phyloP scores from a whole-genome alignment of 2,888 invertebrate species.

The Branchellion lobata region DNA sequence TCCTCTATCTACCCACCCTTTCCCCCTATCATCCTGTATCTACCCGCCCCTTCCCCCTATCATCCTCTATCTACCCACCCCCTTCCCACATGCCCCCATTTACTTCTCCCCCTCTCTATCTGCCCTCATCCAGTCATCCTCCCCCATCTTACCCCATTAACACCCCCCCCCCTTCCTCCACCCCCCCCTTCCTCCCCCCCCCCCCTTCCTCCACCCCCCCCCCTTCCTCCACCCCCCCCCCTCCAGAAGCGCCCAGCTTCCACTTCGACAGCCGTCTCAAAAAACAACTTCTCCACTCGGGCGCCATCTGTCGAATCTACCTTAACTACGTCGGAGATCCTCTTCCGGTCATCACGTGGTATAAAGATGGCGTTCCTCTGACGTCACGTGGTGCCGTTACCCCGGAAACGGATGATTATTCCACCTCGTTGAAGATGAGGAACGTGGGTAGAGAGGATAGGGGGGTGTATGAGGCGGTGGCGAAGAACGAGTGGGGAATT shows the following conservation, averaged over 20 bases:
- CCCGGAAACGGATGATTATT: slow-evolving; percentile 70
- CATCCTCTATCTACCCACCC: no score
- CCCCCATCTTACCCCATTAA: no score
- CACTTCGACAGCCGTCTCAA: slow-evolving; percentile 50
- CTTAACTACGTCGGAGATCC: slow-evolving; percentile 52
- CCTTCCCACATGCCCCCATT: no score
- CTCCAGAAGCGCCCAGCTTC: slow-evolving; percentile 51
- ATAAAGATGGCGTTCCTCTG: slow-evolving; percentile 51
- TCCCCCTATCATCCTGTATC: no score
- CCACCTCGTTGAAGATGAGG: slow-evolving; percentile 65
- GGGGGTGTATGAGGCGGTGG: slow-evolving; percentile 52
- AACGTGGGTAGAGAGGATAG: slow-evolving; percentile 53
- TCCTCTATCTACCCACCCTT: no score
- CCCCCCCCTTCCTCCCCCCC: no score
- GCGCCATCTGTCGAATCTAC: slow-evolving; percentile 49
- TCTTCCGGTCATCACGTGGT: slow-evolving; percentile 49
- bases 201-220: no score
- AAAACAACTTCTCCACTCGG: slow-evolving; percentile 48
- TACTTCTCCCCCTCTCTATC: no score
- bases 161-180: no score
- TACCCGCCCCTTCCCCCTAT: no score
- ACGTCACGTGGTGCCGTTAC: slow-evolving; percentile 41
- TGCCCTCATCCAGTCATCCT: no score
- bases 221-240: no score
- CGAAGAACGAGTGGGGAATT: slow-evolving; percentile 53